A percentile compares a stretch with the other conserved stretches of the same genome.
These are phyloP conservation scores for Hydractinia echinata DNA, from an alignment of 30 jellyfish, hydroid and myxozoan genomes.

Conservation along the genomic window DNA sequence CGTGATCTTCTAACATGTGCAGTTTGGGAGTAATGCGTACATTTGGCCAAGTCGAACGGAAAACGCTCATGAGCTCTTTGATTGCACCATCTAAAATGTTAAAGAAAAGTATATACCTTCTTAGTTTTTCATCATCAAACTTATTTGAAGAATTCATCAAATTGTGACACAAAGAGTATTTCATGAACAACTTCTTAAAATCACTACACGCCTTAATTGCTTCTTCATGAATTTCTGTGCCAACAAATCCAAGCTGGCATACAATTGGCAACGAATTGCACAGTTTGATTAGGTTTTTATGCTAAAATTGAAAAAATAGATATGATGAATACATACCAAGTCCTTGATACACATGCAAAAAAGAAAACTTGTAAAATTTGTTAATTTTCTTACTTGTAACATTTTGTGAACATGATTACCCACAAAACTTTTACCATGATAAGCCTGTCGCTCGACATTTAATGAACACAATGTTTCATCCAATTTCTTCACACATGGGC, in stretches of 20 bases:
- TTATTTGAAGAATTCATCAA: too few species aligned
- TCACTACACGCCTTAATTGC: background rate
- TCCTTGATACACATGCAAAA: too few species aligned
- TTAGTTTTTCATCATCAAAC: background rate
- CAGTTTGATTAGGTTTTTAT: background rate
- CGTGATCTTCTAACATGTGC: conserved; percentile 1
- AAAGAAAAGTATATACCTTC: background rate
- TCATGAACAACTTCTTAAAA: background rate
- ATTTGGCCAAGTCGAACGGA: conserved; percentile 12
- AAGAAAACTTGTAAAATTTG: too few species aligned
- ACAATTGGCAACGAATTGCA: background rate
- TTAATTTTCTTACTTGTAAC: too few species aligned
- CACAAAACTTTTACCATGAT: too few species aligned
- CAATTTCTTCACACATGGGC: too few species aligned
- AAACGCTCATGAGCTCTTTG: background rate
- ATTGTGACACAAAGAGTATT: background rate
- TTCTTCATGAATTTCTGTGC: background rate
- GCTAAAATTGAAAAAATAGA: too few species aligned
- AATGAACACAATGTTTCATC: too few species aligned
- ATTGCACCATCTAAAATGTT: conserved; percentile 19
- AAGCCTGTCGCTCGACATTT: too few species aligned
- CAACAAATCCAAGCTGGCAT: too few species aligned
- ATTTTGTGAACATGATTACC: too few species aligned
- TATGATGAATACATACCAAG: too few species aligned
- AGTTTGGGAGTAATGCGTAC: conserved; percentile 9